These are phyloP conservation scores for Drosophila helvetica DNA, from an alignment of 2,888 invertebrate genomes.

Conservation along the genomic window DNA sequence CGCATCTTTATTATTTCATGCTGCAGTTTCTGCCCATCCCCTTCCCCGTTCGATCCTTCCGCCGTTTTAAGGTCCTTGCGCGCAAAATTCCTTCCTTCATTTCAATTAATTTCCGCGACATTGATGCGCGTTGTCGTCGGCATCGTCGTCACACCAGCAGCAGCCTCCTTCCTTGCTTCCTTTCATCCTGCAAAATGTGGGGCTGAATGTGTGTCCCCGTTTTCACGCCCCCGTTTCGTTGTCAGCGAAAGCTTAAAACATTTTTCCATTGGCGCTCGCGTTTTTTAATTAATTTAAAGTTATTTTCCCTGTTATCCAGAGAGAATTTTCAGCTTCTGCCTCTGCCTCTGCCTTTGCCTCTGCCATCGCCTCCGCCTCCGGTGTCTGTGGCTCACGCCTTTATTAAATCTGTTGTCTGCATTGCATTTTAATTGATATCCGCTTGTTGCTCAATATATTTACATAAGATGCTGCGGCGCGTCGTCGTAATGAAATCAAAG, in stretches of 20 bases:
- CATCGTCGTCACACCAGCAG: slow-evolving; percentile 23
- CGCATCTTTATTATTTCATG: slow-evolving; percentile 53
- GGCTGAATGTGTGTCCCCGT: not conserved
- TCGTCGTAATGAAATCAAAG: slow-evolving; percentile 21
- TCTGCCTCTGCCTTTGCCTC: slow-evolving; percentile 22
- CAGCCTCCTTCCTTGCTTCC: slow-evolving; percentile 6
- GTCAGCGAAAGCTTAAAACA: slow-evolving; percentile 64
- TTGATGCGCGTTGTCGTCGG: slow-evolving; percentile 60
- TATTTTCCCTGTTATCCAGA: slow-evolving; percentile 68
- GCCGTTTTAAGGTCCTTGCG: slow-evolving; percentile 36
- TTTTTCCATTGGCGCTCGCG: slow-evolving; percentile 65
- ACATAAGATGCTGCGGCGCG: slow-evolving; percentile 25
- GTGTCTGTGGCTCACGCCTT: slow-evolving; percentile 38
- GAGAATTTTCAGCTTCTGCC: slow-evolving; percentile 5
- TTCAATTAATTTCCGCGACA: slow-evolving; percentile 78
- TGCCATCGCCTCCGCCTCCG: too few relatives aligned
- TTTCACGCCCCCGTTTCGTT: slow-evolving; percentile 52
- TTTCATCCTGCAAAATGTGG: not conserved
- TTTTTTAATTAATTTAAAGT: slow-evolving; percentile 79
- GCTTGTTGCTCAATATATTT: slow-evolving; percentile 55
- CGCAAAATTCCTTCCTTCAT: slow-evolving; percentile 64
- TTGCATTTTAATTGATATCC: slow-evolving; percentile 71
- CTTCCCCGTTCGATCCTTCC: not conserved
- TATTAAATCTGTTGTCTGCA: slow-evolving; percentile 70
- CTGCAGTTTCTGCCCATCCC: slow-evolving; percentile 6